A percentile compares a stretch with the other conserved stretches of the same genome.
Conservation (phyloP, 2,888 invertebrate genomes). For the Leptopilina syphax region DNA sequence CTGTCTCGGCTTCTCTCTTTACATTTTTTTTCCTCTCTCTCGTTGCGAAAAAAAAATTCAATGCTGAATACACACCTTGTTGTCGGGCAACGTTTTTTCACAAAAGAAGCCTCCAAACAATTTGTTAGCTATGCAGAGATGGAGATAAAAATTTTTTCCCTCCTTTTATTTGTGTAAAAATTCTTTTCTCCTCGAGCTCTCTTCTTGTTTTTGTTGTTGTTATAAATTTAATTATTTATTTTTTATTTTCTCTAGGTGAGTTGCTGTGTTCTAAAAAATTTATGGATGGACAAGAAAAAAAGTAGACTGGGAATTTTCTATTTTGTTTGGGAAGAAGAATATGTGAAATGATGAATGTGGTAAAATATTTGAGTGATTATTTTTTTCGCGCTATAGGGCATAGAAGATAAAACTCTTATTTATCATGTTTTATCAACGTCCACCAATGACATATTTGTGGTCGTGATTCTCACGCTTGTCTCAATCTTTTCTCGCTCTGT, state of each 20-base stretch:
- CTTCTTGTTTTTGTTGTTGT: too few species aligned
- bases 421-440: conserved; percentile 9
- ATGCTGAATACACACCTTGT: conserved; percentile 11
- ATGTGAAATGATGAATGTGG: not conserved
- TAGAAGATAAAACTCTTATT: conserved; percentile 3
- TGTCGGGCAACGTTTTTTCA: conserved; percentile 1
- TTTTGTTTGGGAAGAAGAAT: not conserved
- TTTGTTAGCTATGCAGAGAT: not conserved
- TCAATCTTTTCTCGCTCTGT: conserved; percentile 23
- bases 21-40: not conserved
- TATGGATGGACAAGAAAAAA: too few species aligned
- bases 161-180: too few species aligned
- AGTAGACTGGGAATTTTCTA: too few species aligned
- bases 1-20: not conserved
- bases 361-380: not conserved
- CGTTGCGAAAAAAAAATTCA: not conserved
- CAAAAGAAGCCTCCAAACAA: not conserved
- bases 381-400: not conserved
- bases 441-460: not conserved
- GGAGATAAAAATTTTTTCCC: not conserved
- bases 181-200: too few species aligned
- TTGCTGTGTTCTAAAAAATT: too few species aligned
- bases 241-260: too few species aligned
- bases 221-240: too few species aligned
- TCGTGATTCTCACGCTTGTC: conserved; percentile 19